A percentile compares a stretch with the other conserved stretches of the same genome.
Conservation (phyloP, 2,888 invertebrate species). For the Tricholauxania praeusta region DNA sequence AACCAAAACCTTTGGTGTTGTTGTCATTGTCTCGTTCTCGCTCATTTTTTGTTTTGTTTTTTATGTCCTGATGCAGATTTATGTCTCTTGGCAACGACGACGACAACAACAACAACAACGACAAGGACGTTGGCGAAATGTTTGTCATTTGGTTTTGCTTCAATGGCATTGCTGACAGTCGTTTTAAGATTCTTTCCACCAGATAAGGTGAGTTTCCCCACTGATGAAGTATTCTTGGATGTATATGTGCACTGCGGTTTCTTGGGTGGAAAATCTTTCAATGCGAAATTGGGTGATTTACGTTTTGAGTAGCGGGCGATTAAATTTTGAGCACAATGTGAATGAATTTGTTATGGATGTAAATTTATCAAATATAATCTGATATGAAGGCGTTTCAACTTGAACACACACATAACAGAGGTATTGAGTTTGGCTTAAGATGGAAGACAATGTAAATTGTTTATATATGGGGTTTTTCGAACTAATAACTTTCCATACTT, state of each 20-base stretch:
- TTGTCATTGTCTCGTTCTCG: conserved; percentile 16
- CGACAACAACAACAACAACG: no score
- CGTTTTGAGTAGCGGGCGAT: conserved; percentile 45
- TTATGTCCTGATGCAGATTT: conserved; percentile 51
- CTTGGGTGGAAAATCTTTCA: no score
- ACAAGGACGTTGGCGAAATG: neutral
- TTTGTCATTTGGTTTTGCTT: conserved; percentile 1
- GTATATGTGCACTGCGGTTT: no score
- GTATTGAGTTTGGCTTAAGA: no score
- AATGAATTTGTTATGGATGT: conserved; percentile 2
- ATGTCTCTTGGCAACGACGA: conserved; percentile 36
- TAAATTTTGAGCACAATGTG: conserved; percentile 21
- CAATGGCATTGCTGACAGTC: conserved; percentile 55
- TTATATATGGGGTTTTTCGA: no score
- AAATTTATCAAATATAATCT: neutral
- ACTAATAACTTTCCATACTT: no score
- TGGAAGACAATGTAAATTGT: no score
- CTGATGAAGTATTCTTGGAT: neutral
- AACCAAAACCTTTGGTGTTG: no score
- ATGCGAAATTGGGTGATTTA: conserved; percentile 63
- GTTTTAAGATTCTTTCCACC: conserved; percentile 58
- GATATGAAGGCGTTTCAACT: no score
- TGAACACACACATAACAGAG: no score
- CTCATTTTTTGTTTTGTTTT: conserved; percentile 35
- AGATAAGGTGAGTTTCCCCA: conserved; percentile 57